Base-by-base conservation (phyloP, 2,113 vertebrate species). In the Saccopteryx leptura region DNA sequence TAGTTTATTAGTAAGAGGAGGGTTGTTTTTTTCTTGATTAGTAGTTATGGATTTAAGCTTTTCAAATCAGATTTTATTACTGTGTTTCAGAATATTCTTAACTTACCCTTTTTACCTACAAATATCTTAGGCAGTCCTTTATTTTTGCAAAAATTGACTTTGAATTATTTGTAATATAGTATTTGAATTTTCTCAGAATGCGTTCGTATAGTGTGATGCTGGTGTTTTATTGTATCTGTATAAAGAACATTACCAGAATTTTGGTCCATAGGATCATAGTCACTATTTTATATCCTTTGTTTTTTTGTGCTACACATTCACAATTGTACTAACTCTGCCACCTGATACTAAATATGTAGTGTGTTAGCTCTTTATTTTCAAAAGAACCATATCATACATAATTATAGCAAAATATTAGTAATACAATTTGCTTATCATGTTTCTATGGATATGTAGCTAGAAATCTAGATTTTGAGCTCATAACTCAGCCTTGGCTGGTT, bases 11-110 rank as follows among this genome's bases (percentile, higher is more conserved):
- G 14, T 54, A 54, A 54, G 54, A 13, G 54, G 11, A 54, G 66
- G 21, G n/a, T 81, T 80, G 23, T 39, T 63, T 92, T 93, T 93
- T 78, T 17, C 33, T 71, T 86, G 12, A 76, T 63, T 91, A 33
- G 54, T 54, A 61, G 39, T 63, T 71, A 54, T 1, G 7, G n/a
- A 54, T 80, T 80, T 56, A 66, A 88, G 71, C 21, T 26, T 80
- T 93, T 81, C 9, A 72, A n/a, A 46, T 90, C 1, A 65, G 28
- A 63, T 94, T 95, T 94, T 84, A 74, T 52, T 83, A 58, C 63
- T 4, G 6, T 72, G 54, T 65, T 79, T 93, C 7, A 46, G n/a
- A 91, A 91, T 93, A 21, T 65, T 84, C 54, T 89, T 46, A 79
- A 60, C 39, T 89, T 71, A 48, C 5, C 39, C 15, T 74, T 75